These are phyloP conservation scores for Tetraodon nigroviridis DNA, from an alignment of 2,113 vertebrate species.

Conservation along the genomic window DNA sequence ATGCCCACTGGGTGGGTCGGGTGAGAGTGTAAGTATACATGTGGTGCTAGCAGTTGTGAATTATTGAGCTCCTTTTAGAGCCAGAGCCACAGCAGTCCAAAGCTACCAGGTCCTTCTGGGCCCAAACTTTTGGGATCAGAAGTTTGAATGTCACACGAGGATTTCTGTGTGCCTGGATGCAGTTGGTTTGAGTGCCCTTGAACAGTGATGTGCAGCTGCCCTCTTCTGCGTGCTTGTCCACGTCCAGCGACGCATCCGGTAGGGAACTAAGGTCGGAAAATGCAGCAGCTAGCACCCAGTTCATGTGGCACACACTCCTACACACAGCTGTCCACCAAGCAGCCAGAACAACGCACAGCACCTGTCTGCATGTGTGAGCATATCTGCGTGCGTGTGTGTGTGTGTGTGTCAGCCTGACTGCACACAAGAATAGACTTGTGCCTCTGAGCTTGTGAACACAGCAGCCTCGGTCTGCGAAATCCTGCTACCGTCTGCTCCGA, in stretches of 20 bases:
- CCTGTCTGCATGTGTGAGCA: conserved; percentile 51
- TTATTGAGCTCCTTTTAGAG: conserved; percentile 28
- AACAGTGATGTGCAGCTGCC: conserved; percentile 65
- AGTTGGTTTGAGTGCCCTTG: conserved; percentile 36
- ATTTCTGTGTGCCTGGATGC: conserved; percentile 28
- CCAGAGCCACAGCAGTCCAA: not conserved
- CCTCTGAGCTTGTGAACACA: conserved; percentile 48
- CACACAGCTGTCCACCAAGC: conserved; percentile 60
- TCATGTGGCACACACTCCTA: conserved; percentile 30
- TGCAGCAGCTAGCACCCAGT: conserved; percentile 48
- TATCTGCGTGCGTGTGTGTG: not conserved
- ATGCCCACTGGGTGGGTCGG: conserved; percentile 27
- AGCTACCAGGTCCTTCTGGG: conserved; percentile 1
- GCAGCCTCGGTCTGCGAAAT: conserved; percentile 40
- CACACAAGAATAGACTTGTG: conserved; percentile 34
- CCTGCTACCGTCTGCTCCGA: conserved; percentile 21
- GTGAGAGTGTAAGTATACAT: conserved; percentile 44
- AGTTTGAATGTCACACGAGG: conserved; percentile 20
- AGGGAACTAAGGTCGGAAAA: conserved; percentile 50
- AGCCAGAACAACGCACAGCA: conserved; percentile 50
- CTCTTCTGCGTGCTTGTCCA: conserved; percentile 16
- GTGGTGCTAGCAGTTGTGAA: conserved; percentile 21
- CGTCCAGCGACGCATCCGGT: conserved; percentile 46
- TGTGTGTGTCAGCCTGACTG: conserved; percentile 19
- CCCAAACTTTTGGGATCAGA: conserved; percentile 9